Conservation (phyloP, 1,140 invertebrate genomes). For the Pachyrhynchus sulphureomaculatus region DNA sequence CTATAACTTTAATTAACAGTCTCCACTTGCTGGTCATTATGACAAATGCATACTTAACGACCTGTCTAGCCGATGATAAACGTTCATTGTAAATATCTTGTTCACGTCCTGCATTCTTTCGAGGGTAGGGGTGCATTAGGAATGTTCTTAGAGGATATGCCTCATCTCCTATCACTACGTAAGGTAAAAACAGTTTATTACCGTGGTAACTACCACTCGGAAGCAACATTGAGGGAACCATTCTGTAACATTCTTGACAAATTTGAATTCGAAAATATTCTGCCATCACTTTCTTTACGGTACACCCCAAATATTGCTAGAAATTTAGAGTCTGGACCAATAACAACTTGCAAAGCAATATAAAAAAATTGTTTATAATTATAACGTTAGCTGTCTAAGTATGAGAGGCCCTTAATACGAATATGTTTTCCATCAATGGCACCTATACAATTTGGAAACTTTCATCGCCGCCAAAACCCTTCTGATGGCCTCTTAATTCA, state of each 20-base stretch:
- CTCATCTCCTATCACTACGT: conserved; percentile 53
- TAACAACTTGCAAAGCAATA: conserved; percentile 50
- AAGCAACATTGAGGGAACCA: background rate
- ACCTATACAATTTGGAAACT: conserved; percentile 49
- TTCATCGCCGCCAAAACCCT: too few relatives aligned
- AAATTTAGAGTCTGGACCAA: conserved; percentile 51
- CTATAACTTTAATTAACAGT: conserved; percentile 45
- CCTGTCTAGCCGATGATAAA: conserved; percentile 35
- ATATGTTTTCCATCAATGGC: conserved; percentile 50
- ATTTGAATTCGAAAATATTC: conserved; percentile 1
- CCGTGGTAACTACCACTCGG: conserved; percentile 29
- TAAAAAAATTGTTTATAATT: conserved; percentile 50
- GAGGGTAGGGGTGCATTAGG: conserved; percentile 53
- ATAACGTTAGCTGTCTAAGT: conserved; percentile 43
- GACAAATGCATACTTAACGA: conserved; percentile 40
- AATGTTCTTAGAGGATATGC: conserved; percentile 51
- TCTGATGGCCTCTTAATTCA: too few relatives aligned
- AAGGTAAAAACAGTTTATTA: conserved; percentile 38
- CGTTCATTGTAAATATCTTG: conserved; percentile 55
- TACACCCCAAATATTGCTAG: conserved; percentile 21
- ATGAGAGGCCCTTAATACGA: too few relatives aligned
- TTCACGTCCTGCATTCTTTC: conserved; percentile 38
- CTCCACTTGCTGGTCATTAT: conserved; percentile 51
- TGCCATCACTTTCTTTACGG: background rate
- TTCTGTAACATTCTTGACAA: background rate